These are phyloP conservation scores for Perdita meconis DNA, from an alignment of 2,888 invertebrate genomes.

Conservation along the genomic window DNA sequence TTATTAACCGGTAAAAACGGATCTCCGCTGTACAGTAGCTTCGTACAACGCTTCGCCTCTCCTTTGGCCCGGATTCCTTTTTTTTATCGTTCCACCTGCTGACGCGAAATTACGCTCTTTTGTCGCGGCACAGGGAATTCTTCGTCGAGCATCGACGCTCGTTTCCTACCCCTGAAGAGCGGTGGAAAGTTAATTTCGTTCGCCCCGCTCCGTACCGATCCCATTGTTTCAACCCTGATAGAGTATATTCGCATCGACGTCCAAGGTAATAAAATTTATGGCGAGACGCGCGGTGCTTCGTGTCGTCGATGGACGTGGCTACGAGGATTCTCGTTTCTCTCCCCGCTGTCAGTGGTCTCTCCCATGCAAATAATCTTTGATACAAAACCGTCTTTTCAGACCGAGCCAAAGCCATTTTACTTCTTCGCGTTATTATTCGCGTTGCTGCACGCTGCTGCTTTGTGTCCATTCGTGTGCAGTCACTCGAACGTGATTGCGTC, in stretches of 20 bases:
- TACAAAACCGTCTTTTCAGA: too few relatives aligned
- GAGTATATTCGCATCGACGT: conserved; percentile 27
- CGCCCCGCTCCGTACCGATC: conserved; percentile 15
- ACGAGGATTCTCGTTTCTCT: too few relatives aligned
- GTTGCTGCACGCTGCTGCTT: too few relatives aligned
- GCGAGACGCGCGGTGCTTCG: neutral
- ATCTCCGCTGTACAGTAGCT: conserved; percentile 46
- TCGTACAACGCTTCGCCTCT: conserved; percentile 22
- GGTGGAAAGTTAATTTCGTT: conserved; percentile 50
- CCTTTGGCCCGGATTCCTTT: conserved; percentile 35
- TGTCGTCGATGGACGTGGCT: conserved; percentile 4
- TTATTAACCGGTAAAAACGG: conserved; percentile 74
- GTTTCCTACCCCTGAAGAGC: conserved; percentile 12
- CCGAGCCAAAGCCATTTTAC: too few relatives aligned
- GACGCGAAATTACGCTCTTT: conserved; percentile 62
- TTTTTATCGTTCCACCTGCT: conserved; percentile 73
- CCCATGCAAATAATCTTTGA: too few relatives aligned
- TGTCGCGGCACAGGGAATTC: conserved; percentile 19
- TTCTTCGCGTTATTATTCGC: too few relatives aligned
- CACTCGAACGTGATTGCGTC: conserved; percentile 17
- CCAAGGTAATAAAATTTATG: conserved; percentile 29
- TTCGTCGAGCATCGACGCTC: conserved; percentile 36
- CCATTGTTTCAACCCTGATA: conserved; percentile 38
- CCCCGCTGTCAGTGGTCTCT: too few relatives aligned
- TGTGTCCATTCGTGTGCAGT: neutral